Evolutionary conservation across 23 tunicate genomes (phyloP), one percentile per base, ranked within the genome.

Genomic region (Diplosoma virens): DNA sequence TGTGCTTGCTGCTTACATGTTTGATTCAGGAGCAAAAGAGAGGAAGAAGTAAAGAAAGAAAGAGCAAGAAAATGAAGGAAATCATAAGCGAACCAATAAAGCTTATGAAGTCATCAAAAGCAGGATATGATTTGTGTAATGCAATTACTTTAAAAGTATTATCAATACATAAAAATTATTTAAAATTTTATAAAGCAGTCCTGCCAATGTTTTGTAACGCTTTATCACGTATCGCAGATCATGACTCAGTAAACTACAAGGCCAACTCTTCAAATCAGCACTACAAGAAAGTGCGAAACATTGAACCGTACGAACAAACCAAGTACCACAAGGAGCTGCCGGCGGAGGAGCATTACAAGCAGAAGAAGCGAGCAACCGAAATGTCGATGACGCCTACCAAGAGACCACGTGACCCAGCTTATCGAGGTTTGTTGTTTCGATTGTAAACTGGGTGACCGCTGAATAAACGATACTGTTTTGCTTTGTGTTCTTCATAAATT

Each of bases 41-140:
- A 23, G 78, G 78, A 25, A 32, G 78, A 47, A 72, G 78, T 22
- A 72, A 30, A 33, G 78, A 72, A 72, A 47, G 60, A 72, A 72
- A 72, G 23, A 18, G 16, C 25, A 36, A 37, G 27, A 68, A 68
- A 48, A 18, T 50, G 3, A 72, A 72, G 48, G 78, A 72, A 25
- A 28, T 48, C 3, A 25, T 18, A n/a, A n/a, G n/a, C n/a, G n/a
- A n/a, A n/a, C n/a, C n/a, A n/a, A n/a, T n/a, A n/a, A n/a, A n/a
- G n/a, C n/a, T n/a, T n/a, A n/a, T n/a, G n/a, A n/a, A n/a, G n/a
- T n/a, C n/a, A n/a, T n/a, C n/a, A n/a, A n/a, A n/a, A n/a, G n/a
- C n/a, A n/a, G n/a, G n/a, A n/a, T n/a, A n/a, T n/a, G n/a, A n/a
- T n/a, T n/a, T n/a, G n/a, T n/a, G n/a, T n/a, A n/a, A n/a, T n/a